Percentiles rank a stretch among this genome's conserved stretches.
Conservation (phyloP, 2,797 vertebrate species). For the Semotilus atromaculatus region DNA sequence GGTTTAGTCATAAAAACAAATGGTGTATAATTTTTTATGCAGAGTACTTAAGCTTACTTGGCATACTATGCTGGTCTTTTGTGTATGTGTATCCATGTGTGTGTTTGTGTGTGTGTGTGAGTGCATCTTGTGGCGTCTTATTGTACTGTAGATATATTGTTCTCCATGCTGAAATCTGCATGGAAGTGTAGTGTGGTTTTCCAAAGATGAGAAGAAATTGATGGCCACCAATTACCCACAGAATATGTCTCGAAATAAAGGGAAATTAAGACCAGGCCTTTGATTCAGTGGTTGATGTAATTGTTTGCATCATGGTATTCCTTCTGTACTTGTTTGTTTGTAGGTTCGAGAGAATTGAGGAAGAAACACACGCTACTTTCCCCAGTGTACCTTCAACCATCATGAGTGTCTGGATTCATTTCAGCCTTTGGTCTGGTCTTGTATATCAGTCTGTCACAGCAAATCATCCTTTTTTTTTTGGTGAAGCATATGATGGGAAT, state of each 20-base stretch:
- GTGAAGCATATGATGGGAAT: slow-evolving; percentile 19
- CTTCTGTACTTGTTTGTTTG: slow-evolving; percentile 57
- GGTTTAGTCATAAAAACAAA: not conserved
- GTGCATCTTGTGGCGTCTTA: not conserved
- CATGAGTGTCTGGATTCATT: slow-evolving; percentile 39
- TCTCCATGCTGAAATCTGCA: slow-evolving; percentile 37
- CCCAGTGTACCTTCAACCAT: slow-evolving; percentile 17
- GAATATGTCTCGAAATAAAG: slow-evolving; percentile 47
- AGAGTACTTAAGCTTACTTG: not conserved
- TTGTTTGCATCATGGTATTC: slow-evolving; percentile 51
- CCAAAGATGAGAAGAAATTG: slow-evolving; percentile 8
- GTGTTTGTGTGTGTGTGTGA: not conserved
- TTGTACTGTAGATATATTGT: slow-evolving; percentile 24
- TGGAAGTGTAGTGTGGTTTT: slow-evolving; percentile 35
- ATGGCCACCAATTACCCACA: not conserved
- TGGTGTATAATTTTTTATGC: not conserved
- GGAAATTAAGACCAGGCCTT: slow-evolving; percentile 50
- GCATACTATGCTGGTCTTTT: not conserved
- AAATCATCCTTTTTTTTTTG: slow-evolving; percentile 26
- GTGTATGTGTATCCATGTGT: not conserved
- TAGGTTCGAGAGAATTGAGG: slow-evolving; percentile 23
- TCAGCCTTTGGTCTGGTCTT: slow-evolving; percentile 37
- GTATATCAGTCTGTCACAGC: slow-evolving; percentile 48
- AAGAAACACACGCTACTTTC: slow-evolving; percentile 42
- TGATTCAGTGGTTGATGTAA: slow-evolving; percentile 37